Percentiles rank a stretch among this genome's conserved stretches.
These are phyloP conservation scores for Tholera decimalis DNA, from an alignment of 2,888 invertebrate species.

Conservation along the genomic window DNA sequence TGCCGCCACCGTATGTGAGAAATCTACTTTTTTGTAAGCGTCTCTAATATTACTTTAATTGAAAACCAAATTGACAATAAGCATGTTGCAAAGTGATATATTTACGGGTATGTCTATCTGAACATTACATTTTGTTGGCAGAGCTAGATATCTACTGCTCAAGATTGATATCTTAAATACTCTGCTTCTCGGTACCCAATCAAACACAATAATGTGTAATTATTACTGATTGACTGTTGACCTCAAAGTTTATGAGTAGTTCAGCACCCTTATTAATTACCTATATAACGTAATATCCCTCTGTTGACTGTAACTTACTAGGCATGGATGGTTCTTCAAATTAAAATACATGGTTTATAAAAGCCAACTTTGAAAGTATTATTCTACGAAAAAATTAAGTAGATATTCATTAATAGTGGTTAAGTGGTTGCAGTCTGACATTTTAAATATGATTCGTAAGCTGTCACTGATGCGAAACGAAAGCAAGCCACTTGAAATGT, in stretches of 20 bases:
- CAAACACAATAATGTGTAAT: slow-evolving; percentile 50
- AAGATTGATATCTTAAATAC: slow-evolving; percentile 17
- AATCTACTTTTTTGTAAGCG: slow-evolving; percentile 15
- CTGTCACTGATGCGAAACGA: slow-evolving; percentile 67
- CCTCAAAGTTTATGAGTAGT: slow-evolving; percentile 26
- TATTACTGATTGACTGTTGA: slow-evolving; percentile 45
- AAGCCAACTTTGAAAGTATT: slow-evolving; percentile 2
- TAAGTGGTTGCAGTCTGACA: slow-evolving; percentile 38
- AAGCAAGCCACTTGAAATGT: slow-evolving; percentile 64
- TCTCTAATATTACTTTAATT: slow-evolving; percentile 4
- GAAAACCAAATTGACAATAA: slow-evolving; percentile 21
- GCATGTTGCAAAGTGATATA: slow-evolving; percentile 13
- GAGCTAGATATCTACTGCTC: slow-evolving; percentile 14
- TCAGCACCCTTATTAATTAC: slow-evolving; percentile 27
- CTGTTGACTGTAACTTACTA: slow-evolving; percentile 8
- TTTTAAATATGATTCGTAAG: slow-evolving; percentile 51
- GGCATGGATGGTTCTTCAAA: slow-evolving; percentile 8
- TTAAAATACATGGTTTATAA: slow-evolving; percentile 3
- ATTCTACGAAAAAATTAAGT: slow-evolving; percentile 10
- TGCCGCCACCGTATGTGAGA: slow-evolving; percentile 18
- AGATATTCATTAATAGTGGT: slow-evolving; percentile 26
- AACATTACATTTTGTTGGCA: slow-evolving; percentile 3
- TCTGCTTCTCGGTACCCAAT: slow-evolving; percentile 23
- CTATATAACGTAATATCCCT: slow-evolving; percentile 33
- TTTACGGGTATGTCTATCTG: slow-evolving; percentile 17